Evolutionary conservation across 2,797 vertebrate genomes (phyloP), one percentile per base, ranked within the genome.

Genomic region (Xenentodon cancila): DNA sequence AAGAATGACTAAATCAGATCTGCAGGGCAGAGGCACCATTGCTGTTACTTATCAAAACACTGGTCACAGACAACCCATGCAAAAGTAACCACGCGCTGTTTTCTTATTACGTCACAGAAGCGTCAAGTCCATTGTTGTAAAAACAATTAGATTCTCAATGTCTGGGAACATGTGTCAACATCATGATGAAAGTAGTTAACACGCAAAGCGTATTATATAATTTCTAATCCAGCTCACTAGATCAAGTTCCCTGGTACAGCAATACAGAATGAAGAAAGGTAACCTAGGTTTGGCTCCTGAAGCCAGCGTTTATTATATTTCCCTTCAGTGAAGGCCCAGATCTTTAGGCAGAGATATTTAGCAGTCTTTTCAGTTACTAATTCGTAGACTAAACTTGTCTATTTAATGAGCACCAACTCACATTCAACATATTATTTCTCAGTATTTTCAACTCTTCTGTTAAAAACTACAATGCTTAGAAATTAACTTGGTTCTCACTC

Each of bases 171-270:
- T 62, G 51, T 55, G 43, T 79, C 45, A 65, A 65, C 40, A 59
- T 73, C 71, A 71, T 77, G 61, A 48, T 59, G 17, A 64, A 77
- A 49, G 45, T 43, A 59, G 48, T 75, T 71, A 66, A 76, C 54
- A 59, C 11, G 59, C 51, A 59, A 66, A 79, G 48, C 73, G 22
- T 71, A 73, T 89, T 88, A 81, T 74, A 80, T 61, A 9, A 73
- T 74, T 77, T 68, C 37, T 84, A 89, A 88, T 90, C 84, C 75
- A 50, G 58, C 46, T 81, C 40, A 54, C 79, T 75, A 67, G 83
- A 84, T 82, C 78, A 71, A 64, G 58, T 68, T 66, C 49, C 52
- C 40, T 60, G 64, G 80, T 75, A 63, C 66, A 59, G 51, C 25
- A 73, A 59, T 67, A 79, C 61, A 82, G 27, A 12, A 42, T 30